Conservation (phyloP, 2,797 vertebrate genomes). For the Leucoraja ocellata region DNA sequence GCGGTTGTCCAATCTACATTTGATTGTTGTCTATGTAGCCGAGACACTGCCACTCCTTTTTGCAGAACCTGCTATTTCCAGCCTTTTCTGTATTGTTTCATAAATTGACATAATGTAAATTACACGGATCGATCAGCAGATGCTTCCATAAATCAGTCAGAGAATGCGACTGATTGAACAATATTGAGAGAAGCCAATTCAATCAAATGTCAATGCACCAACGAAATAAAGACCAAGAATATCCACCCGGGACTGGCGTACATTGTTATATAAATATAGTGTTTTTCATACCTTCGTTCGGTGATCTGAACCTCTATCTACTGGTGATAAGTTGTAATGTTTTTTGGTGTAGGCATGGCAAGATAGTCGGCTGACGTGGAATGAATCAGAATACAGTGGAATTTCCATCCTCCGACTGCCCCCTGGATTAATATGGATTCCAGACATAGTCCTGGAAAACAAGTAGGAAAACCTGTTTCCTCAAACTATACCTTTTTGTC, state of each 20-base stretch:
- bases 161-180: neutral
- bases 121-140: neutral
- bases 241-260: neutral
- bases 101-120: neutral
- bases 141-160: neutral
- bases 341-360: slow-evolving; percentile 65
- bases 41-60: too few species aligned
- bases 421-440: slow-evolving; percentile 78
- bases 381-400: slow-evolving; percentile 67
- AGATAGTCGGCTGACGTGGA: slow-evolving; percentile 77
- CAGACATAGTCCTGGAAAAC: slow-evolving; percentile 91
- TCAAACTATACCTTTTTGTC: neutral
- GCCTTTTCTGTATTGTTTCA: too few species aligned
- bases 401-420: slow-evolving; percentile 70
- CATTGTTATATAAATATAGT: neutral
- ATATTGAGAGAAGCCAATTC: neutral
- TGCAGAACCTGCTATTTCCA: too few species aligned
- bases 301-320: neutral
- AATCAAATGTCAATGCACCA: neutral
- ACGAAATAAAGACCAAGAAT: neutral
- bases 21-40: too few species aligned
- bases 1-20: too few species aligned
- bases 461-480: slow-evolving; percentile 63
- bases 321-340: neutral
- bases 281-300: neutral